These are phyloP conservation scores for Caenorhabditis latens DNA, from an alignment of 1,140 invertebrate genomes.

Conservation along the genomic window DNA sequence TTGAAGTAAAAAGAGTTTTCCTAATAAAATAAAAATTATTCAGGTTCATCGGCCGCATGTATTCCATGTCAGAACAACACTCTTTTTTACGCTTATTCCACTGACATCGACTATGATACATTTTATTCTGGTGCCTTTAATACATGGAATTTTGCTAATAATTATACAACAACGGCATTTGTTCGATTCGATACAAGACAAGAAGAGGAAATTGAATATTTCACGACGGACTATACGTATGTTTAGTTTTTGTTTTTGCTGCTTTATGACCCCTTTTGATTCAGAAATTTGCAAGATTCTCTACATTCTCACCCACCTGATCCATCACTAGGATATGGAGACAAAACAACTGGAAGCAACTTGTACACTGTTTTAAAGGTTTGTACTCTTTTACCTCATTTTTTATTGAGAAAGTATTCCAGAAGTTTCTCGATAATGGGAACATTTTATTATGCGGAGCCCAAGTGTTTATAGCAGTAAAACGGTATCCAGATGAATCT, in stretches of 20 bases:
- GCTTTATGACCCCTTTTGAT: no score
- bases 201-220: background rate
- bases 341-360: background rate
- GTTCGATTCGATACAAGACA: background rate
- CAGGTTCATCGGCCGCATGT: no score
- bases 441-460: background rate
- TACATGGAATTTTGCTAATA: background rate
- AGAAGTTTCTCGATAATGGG: background rate
- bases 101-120: background rate
- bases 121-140: background rate
- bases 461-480: background rate
- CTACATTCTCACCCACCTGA: background rate
- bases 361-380: background rate
- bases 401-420: no score
- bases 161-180: background rate
- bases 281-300: background rate
- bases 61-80: background rate
- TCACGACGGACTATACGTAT: background rate
- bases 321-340: background rate
- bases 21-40: no score
- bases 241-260: no score
- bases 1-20: no score
- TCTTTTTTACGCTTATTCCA: background rate
- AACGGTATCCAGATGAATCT: background rate
- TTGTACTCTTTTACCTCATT: no score